A percentile compares a stretch with the other conserved stretches of the same genome.
Evolutionary conservation across 2,113 vertebrate species (phyloP).

Genomic region (Ictalurus punctatus): DNA sequence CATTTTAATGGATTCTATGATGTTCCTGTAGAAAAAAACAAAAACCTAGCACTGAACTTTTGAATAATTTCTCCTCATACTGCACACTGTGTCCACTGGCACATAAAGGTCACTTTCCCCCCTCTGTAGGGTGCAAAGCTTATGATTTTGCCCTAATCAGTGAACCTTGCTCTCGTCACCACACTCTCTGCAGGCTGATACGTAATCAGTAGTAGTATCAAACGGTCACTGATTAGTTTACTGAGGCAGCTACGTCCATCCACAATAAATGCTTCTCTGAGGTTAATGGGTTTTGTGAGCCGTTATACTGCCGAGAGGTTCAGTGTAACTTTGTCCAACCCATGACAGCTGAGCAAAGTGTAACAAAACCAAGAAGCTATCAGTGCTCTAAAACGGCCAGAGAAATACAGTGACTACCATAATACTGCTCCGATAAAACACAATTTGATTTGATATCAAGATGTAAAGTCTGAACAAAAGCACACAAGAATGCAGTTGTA

Average conservation of each 20-base stretch:
- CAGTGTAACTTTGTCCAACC: not conserved
- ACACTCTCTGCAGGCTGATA: not conserved
- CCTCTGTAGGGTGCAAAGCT: not conserved
- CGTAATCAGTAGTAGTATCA: not conserved
- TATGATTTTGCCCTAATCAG: not conserved
- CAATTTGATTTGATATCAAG: not conserved
- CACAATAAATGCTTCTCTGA: not conserved
- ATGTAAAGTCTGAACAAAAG: not conserved
- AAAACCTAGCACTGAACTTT: not conserved
- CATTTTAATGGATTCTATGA: not conserved
- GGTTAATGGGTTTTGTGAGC: slow-evolving; percentile 1
- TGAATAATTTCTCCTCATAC: not conserved
- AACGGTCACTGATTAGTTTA: slow-evolving; percentile 14
- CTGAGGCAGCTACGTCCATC: not conserved
- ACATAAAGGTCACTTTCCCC: not conserved
- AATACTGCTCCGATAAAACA: not conserved
- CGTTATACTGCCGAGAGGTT: not conserved
- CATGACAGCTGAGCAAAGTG: not conserved
- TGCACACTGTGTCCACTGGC: not conserved
- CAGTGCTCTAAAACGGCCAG: not conserved
- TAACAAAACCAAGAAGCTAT: not conserved
- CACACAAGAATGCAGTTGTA: not conserved
- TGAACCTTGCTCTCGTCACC: slow-evolving; percentile 23
- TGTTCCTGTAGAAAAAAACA: not conserved
- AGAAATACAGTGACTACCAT: not conserved